Base-by-base conservation (phyloP, 2,113 vertebrate genomes). In the Paedocypris sp. region DNA sequence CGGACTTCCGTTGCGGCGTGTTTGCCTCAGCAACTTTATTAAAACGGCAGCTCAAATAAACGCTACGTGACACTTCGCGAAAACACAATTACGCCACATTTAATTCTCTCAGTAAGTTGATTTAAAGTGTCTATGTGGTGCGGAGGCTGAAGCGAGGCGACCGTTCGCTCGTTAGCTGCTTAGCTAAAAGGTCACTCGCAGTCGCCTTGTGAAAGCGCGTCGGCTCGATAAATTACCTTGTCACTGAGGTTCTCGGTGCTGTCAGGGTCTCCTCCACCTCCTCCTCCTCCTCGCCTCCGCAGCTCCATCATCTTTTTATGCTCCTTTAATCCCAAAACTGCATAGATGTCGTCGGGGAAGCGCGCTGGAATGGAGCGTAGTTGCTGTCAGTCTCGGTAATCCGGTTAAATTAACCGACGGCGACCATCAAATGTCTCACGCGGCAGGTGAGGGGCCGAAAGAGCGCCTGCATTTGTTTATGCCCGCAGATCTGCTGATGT, bases 231-330 rank as follows among this genome's bases (percentile, higher is more conserved):
- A 11, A 42, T 15, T 73, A 85, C 85, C 83, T 83, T 85, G 71
- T 87, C 83, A 68, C 80, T 85, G 72, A 77, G 77, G 50, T 84
- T 81, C 1, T 81, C 85, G 19, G 75, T 63, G 71, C 70, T 77
- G 74, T 84, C 81, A 1, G 73, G 67, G 16, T 84, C 79, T 47
- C 74, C 83, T 54, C 71, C 80, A 32, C 75, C 80, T 9, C 70
- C 78, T 54, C 71, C 80, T 35, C 75, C 80, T 9, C 70, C 78
- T 72, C 85, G 74, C 72, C 70, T 80, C 73, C 84, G 75, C 68
- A 87, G 78, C 79, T 85, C 85, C 48, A 82, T 84, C 85, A 87
- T 87, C 69, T 43, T 69, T 66, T 57, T 52, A 9, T 20, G n/a
- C n/a, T n/a, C n/a, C n/a, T 70, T 59, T 38, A 35, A 13, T 31